Base-by-base conservation (phyloP, 2,797 vertebrate species). In the Melanotaenia nigrans region DNA sequence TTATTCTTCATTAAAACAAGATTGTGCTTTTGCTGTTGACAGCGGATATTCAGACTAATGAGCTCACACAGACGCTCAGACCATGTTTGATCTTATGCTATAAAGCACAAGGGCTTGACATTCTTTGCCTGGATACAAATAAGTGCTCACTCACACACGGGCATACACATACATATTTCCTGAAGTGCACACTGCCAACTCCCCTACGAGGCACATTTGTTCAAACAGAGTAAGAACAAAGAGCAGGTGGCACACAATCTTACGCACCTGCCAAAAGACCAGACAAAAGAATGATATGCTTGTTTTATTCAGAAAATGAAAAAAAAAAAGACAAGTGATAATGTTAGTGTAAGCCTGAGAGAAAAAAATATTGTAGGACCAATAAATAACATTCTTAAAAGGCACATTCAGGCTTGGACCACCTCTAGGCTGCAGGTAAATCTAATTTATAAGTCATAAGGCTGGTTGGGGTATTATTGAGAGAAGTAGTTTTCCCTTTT, bases 171-270 rank as follows among this genome's bases (percentile, higher is more conserved):
- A 57, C 35, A 73, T n/a, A 36, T 59, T 74, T 58, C 60, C 65
- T 83, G 71, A 85, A 77, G 77, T 73, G 69, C 78, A 82, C 73
- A 70, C 32, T 59, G 55, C 81, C 72, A 71, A 68, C 81, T 30
- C 66, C 69, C 64, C 73, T 68, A 77, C 66, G 76, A 84, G 64
- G 40, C 78, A 82, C 59, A 81, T 87, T 86, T 90, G 90, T 90
- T 92, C 91, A 92, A 90, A 90, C 85, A 89, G 63, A 86, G 51
- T 53, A 33, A 83, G 85, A 91, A 89, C 85, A 93, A 90, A 90
- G 84, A 90, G 83, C 87, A 89, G 85, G 86, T 90, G 89, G 81
- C 58, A 45, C 54, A 68, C 32, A 24, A 76, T 87, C 83, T 81
- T 57, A 76, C 63, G 73, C 84, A 88, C 78, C 86, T 87, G 87